phyloP scores from a whole-genome alignment of 2,888 invertebrate genomes.

The Neuroscelio doddi region DNA sequence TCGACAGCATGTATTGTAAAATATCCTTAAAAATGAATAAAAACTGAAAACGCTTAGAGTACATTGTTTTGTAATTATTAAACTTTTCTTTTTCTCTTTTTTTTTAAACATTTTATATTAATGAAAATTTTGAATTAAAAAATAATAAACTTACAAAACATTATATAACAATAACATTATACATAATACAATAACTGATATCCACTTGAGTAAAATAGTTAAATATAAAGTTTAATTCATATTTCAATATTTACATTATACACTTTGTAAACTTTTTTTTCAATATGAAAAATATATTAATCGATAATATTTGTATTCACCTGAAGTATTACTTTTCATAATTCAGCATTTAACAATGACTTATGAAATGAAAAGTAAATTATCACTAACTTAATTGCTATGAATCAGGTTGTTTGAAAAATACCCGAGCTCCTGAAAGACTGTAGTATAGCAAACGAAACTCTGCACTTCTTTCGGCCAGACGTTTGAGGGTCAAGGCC shows the following conservation, averaged over 20 bases:
- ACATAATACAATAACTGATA: no score
- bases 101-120: no score
- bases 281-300: no score
- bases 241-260: no score
- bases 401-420: constrained; percentile 81
- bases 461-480: constrained; percentile 76
- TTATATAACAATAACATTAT: no score
- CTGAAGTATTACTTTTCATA: background rate
- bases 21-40: constrained; percentile 35
- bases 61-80: constrained; percentile 2
- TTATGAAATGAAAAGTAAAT: background rate
- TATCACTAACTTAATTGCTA: constrained; percentile 13
- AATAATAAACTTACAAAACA: no score
- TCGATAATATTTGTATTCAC: no score
- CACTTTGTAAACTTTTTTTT: no score
- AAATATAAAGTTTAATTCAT: no score
- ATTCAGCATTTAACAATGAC: background rate
- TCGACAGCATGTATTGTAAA: constrained; percentile 34
- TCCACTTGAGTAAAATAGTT: no score
- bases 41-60: constrained; percentile 23
- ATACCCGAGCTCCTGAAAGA: constrained; percentile 94
- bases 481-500: constrained; percentile 88
- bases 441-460: constrained; percentile 93
- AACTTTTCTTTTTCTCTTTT: background rate
- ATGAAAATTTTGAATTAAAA: no score